phyloP scores from a whole-genome alignment of 2,888 invertebrate species.

The Watsonalla binaria region DNA sequence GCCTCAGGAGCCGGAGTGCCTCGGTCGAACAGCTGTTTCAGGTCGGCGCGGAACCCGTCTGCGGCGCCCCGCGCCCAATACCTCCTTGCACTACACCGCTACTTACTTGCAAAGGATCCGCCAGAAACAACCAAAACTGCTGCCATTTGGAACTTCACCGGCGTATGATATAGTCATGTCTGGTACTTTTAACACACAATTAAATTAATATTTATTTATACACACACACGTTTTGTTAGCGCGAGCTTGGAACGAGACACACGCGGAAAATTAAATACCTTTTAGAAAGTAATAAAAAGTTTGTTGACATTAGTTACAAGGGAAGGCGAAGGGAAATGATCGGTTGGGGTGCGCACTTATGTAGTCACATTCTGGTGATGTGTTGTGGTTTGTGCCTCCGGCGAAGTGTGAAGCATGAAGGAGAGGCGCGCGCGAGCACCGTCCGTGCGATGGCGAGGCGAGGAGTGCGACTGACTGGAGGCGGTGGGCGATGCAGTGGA shows the following conservation, averaged over 20 bases:
- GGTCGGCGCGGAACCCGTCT: constrained; percentile 18
- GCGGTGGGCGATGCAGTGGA: not conserved
- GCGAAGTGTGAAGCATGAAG: constrained; percentile 46
- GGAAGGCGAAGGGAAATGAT: constrained; percentile 62
- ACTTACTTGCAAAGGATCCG: constrained; percentile 92
- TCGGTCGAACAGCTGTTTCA: constrained; percentile 60
- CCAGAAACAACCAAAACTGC: constrained; percentile 96
- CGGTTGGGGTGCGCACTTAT: constrained; percentile 51
- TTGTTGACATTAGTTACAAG: constrained; percentile 50
- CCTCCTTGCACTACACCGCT: constrained; percentile 15
- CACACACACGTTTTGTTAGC: constrained; percentile 71
- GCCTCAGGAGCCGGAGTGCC: constrained; percentile 38
- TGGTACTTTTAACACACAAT: constrained; percentile 54
- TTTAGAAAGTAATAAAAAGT: constrained; percentile 74
- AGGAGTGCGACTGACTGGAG: constrained; percentile 52
- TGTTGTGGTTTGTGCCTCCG: constrained; percentile 57
- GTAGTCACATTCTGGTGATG: constrained; percentile 72
- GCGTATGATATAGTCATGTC: constrained; percentile 94
- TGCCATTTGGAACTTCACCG: constrained; percentile 93
- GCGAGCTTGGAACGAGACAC: constrained; percentile 65
- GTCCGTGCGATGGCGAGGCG: constrained; percentile 46
- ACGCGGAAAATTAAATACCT: constrained; percentile 73
- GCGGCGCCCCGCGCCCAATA: constrained; percentile 25
- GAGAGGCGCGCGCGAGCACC: constrained; percentile 50
- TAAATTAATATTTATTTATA: constrained; percentile 69